Evolutionary conservation across 2,797 vertebrate genomes (phyloP).

Genomic region (Lerista edwardsae): DNA sequence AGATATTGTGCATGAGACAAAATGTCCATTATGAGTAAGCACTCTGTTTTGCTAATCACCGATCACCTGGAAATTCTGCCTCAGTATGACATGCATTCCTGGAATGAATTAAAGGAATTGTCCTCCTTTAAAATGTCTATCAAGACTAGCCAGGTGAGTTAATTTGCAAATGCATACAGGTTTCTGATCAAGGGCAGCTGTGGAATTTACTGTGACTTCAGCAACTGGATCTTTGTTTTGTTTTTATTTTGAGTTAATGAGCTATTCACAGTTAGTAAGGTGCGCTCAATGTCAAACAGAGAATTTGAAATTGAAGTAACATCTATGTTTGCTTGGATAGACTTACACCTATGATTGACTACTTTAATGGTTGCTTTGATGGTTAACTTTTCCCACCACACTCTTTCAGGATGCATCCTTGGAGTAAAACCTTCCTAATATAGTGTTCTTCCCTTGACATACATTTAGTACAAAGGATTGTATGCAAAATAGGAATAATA

Average conservation of each 20-base stretch:
- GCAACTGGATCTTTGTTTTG: accelerated
- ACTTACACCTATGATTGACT: slow-evolving; percentile 7
- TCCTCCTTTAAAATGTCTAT: background rate
- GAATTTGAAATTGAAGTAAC: background rate
- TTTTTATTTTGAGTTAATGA: slow-evolving; percentile 17
- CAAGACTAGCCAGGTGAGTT: background rate
- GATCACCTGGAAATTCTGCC: background rate
- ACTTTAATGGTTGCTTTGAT: background rate
- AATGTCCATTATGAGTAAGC: slow-evolving; percentile 14
- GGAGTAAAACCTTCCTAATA: background rate
- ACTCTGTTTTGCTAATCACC: accelerated
- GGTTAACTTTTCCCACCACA: background rate
- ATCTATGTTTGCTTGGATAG: background rate
- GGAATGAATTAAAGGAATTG: background rate
- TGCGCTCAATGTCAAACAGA: background rate
- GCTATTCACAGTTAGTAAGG: background rate
- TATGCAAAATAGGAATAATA: too few species aligned
- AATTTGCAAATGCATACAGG: background rate
- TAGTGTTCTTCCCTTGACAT: background rate
- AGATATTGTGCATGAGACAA: background rate
- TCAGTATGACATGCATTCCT: accelerated
- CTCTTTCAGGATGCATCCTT: background rate
- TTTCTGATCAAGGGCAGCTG: background rate
- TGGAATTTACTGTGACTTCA: background rate
- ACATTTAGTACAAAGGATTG: too few species aligned